Percentiles rank a stretch among this genome's conserved stretches.
Evolutionary conservation across 64 coral and sea anemone species (phyloP).

Genomic region (Dendrophyllia cribrosa): DNA sequence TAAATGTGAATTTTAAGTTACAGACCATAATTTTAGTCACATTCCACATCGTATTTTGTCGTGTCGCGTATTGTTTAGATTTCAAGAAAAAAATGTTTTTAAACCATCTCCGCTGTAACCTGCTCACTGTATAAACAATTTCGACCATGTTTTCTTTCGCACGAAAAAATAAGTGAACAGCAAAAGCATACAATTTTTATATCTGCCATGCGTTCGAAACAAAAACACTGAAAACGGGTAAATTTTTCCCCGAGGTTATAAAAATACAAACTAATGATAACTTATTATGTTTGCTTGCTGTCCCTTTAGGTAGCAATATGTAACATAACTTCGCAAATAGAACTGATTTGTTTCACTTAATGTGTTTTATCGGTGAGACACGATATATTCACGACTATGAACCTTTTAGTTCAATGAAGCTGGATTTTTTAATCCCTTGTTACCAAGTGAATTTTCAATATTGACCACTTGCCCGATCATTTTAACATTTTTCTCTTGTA

Average conservation of each 20-base stretch:
- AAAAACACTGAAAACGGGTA: not conserved
- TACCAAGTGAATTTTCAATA: too few species aligned
- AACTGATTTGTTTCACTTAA: not conserved
- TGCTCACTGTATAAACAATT: not conserved
- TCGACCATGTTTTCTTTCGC: conserved; percentile 12
- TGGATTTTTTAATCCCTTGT: too few species aligned
- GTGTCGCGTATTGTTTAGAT: not conserved
- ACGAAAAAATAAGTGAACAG: not conserved
- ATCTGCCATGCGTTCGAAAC: not conserved
- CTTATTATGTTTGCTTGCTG: not conserved
- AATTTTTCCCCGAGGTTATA: too few species aligned
- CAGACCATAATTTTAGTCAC: too few species aligned
- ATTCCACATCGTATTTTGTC: too few species aligned
- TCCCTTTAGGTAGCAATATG: not conserved
- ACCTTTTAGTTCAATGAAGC: not conserved
- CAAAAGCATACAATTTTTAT: conserved; percentile 14
- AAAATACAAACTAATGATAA: too few species aligned
- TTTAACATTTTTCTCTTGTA: too few species aligned
- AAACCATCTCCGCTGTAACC: not conserved
- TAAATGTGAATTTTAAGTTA: too few species aligned
- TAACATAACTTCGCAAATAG: not conserved
- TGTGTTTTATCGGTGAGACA: conserved; percentile 1
- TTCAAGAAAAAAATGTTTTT: not conserved
- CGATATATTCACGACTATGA: not conserved
- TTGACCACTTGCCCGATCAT: too few species aligned